Base-by-base conservation (phyloP, 2,888 invertebrate genomes). In the Dorcus hopei region DNA sequence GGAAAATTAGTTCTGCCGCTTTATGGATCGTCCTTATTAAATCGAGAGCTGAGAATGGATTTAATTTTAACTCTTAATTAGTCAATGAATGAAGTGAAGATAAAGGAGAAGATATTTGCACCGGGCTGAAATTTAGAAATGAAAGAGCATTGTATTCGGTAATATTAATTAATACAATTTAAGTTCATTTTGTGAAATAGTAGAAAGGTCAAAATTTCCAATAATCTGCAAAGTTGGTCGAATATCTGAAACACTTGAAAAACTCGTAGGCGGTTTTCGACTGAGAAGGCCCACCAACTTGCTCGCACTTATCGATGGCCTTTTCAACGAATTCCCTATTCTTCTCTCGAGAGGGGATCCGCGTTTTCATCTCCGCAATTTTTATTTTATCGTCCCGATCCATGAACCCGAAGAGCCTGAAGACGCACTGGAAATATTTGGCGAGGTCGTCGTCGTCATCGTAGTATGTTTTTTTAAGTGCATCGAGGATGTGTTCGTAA, bases 371-470 rank as follows among this genome's bases (percentile, higher is more conserved):
- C 9, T 49, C 50, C 38, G 38, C 45, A 26, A 42, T 43, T 14
- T 56, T 56, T 38, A 56, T 39, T 8, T 51, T 16, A 39, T 50
- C 56, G 6, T 42, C 14, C 14, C 8, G n/a, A 26, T 56, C 50
- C 38, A 49, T 14, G 38, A 50, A 56, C 14, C 56, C 49, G 39
- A 50, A 56, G 43, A 49, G 45, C 19, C 51, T 49, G 43, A 56
- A 56, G 19, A 56, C 56, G 39, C 56, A 56, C 11, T 51, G 50
- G 41, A 56, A 50, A 19, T 56, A 56, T n/a, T 45, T 38, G 14
- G 33, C 6, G 5, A 56, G 56, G 11, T 45, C 19, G 11, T 38
- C n/a, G 14, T 38, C n/a, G 14, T 49, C 38, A 6, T 45, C 38
- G 9, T 43, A 16, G 38, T 56, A 56, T 3, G 50, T 42, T 2